Percentiles rank a stretch among this genome's conserved stretches.
Evolutionary conservation across 2,888 invertebrate species (phyloP).

Genomic region (Pseudoips prasinana): DNA sequence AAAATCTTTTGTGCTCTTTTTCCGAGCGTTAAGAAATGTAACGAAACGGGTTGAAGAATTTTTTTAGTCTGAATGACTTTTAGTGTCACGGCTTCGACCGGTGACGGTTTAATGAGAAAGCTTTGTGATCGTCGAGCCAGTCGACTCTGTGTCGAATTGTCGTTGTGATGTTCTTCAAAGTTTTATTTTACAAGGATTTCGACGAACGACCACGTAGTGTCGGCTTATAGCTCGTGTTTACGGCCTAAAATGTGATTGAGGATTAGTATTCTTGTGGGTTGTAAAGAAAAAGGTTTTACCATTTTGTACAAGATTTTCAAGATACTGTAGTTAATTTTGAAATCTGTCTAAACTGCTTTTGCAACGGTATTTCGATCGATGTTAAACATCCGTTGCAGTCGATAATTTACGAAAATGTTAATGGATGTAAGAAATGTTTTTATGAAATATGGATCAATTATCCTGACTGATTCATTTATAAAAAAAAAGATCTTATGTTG

Average conservation of each 20-base stretch:
- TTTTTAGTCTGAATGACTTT: constrained; percentile 74
- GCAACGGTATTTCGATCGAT: constrained; percentile 36
- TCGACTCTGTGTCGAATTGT: constrained; percentile 76
- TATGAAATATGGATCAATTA: no score
- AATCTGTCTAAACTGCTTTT: constrained; percentile 29
- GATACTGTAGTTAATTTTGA: constrained; percentile 30
- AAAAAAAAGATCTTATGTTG: no score
- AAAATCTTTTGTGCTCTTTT: constrained; percentile 78
- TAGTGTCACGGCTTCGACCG: constrained; percentile 72
- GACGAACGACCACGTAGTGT: constrained; percentile 33
- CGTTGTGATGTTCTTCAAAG: constrained; percentile 54
- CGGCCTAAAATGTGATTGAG: constrained; percentile 12
- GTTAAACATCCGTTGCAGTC: constrained; percentile 29
- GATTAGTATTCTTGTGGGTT: constrained; percentile 11
- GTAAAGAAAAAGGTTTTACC: constrained; percentile 7
- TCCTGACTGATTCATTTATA: no score
- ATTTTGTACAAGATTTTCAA: constrained; percentile 14
- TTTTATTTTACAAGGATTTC: constrained; percentile 64
- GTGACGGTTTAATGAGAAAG: constrained; percentile 79
- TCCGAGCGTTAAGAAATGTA: constrained; percentile 73
- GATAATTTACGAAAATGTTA: constrained; percentile 32
- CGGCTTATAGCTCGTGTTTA: constrained; percentile 21
- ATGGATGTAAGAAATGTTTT: constrained; percentile 21
- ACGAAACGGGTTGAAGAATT: constrained; percentile 63
- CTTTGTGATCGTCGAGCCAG: constrained; percentile 71